Evolutionary conservation across 2,797 vertebrate species (phyloP).

Genomic region (Cottoperca gobio): DNA sequence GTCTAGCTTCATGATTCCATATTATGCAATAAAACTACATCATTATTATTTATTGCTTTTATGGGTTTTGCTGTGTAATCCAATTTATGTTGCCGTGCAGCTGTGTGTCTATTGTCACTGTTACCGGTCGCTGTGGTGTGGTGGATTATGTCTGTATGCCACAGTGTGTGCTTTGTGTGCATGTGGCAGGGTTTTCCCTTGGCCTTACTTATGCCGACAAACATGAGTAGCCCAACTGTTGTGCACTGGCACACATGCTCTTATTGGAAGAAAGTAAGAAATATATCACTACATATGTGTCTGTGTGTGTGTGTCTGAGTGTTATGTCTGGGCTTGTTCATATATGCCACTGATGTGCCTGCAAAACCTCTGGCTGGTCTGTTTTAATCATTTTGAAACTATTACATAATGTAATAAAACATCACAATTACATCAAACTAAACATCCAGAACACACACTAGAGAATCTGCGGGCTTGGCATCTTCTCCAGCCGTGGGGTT

Average conservation of each 20-base stretch:
- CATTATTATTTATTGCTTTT: slow-evolving; percentile 30
- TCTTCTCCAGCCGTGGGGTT: slow-evolving; percentile 56
- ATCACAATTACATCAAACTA: slow-evolving; percentile 72
- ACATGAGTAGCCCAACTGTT: slow-evolving; percentile 57
- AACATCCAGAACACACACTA: slow-evolving; percentile 67
- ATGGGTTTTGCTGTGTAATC: slow-evolving; percentile 25
- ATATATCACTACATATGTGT: slow-evolving; percentile 49
- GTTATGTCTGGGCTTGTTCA: slow-evolving; percentile 64
- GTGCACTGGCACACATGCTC: slow-evolving; percentile 52
- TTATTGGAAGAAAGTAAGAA: slow-evolving; percentile 65
- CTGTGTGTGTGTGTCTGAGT: slow-evolving; percentile 26
- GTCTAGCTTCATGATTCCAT: background rate
- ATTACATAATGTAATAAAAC: slow-evolving; percentile 81
- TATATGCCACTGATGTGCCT: slow-evolving; percentile 51
- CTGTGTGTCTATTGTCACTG: slow-evolving; percentile 4
- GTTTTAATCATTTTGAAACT: slow-evolving; percentile 74
- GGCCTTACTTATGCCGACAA: slow-evolving; percentile 62
- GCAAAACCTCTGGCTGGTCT: slow-evolving; percentile 62
- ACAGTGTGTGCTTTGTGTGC: slow-evolving; percentile 59
- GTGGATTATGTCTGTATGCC: slow-evolving; percentile 22
- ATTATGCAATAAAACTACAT: background rate
- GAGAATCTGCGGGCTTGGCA: slow-evolving; percentile 68
- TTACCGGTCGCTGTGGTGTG: slow-evolving; percentile 38
- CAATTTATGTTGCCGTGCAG: slow-evolving; percentile 24
- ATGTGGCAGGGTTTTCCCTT: slow-evolving; percentile 80